phyloP scores from a whole-genome alignment of 2,113 vertebrate genomes.

The Cynoglossus semilaevis region DNA sequence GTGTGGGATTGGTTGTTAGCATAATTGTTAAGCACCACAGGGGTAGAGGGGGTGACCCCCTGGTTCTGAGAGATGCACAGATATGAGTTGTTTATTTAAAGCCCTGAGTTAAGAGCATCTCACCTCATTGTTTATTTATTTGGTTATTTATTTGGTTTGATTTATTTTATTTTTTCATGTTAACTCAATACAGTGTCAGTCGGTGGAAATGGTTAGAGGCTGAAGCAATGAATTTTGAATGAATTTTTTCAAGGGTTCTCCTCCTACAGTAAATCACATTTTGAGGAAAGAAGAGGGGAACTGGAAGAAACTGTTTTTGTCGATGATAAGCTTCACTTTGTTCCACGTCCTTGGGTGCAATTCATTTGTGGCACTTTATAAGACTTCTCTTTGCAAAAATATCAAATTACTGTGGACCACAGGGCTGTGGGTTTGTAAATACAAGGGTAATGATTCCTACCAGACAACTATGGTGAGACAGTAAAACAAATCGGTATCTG shows the following conservation, averaged over 20 bases:
- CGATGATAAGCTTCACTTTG: slow-evolving; percentile 59
- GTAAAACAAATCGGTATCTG: slow-evolving; percentile 20
- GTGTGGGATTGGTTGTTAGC: slow-evolving; percentile 80
- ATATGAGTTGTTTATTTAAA: slow-evolving; percentile 78
- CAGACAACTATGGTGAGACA: slow-evolving; percentile 40
- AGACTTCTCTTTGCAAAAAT: slow-evolving; percentile 56
- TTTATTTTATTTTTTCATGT: slow-evolving; percentile 19
- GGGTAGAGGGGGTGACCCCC: slow-evolving; percentile 40
- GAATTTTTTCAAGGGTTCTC: slow-evolving; percentile 39
- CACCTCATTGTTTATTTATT: slow-evolving; percentile 64
- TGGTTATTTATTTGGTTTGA: slow-evolving; percentile 46
- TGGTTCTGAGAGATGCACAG: slow-evolving; percentile 47
- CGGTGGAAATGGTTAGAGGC: slow-evolving; percentile 47
- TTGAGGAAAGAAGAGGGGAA: slow-evolving; percentile 29
- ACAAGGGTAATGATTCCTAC: slow-evolving; percentile 29
- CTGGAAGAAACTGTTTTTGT: slow-evolving; percentile 41
- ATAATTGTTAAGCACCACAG: slow-evolving; percentile 77
- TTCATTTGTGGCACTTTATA: slow-evolving; percentile 65
- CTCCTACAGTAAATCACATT: slow-evolving; percentile 55
- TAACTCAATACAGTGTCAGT: slow-evolving; percentile 55
- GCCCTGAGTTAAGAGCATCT: slow-evolving; percentile 58
- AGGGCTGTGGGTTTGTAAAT: not conserved
- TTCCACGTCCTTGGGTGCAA: slow-evolving; percentile 60
- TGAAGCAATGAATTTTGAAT: slow-evolving; percentile 70
- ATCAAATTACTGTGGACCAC: slow-evolving; percentile 55